These are phyloP conservation scores for Enteromius mattozi DNA, from an alignment of 2,797 vertebrate species.

Conservation along the genomic window DNA sequence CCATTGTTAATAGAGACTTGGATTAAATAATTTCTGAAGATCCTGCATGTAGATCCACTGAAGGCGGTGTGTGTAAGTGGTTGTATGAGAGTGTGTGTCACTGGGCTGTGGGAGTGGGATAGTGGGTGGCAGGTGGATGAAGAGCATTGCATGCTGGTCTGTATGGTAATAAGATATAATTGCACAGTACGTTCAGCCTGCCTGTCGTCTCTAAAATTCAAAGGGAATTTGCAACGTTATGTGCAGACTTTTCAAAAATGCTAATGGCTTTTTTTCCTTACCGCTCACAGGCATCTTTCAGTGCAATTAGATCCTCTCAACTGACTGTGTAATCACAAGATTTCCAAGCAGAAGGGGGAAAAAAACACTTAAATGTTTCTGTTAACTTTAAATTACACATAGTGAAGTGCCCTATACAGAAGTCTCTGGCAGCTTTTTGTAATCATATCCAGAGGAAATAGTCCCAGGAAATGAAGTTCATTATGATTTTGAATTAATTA, in stretches of 20 bases:
- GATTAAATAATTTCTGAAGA: constrained; percentile 33
- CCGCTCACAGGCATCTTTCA: constrained; percentile 42
- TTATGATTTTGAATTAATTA: constrained; percentile 33
- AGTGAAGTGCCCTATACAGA: constrained; percentile 10
- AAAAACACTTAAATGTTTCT: constrained; percentile 36
- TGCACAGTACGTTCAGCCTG: constrained; percentile 37
- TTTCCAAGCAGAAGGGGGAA: constrained; percentile 39
- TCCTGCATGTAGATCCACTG: constrained; percentile 2
- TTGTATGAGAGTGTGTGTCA: background rate
- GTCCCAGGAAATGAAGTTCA: constrained; percentile 18
- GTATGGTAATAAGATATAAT: constrained; percentile 59
- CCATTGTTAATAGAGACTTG: background rate
- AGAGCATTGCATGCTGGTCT: constrained; percentile 37
- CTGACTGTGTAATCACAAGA: constrained; percentile 49
- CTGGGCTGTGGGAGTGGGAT: constrained; percentile 26
- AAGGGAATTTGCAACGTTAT: constrained; percentile 58
- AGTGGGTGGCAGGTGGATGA: constrained; percentile 42
- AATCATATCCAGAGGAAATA: constrained; percentile 32
- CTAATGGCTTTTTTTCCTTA: constrained; percentile 47
- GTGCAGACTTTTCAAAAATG: constrained; percentile 58
- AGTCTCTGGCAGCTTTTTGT: constrained; percentile 28
- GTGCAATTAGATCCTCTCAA: constrained; percentile 51
- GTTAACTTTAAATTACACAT: constrained; percentile 40
- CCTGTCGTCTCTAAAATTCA: constrained; percentile 52
- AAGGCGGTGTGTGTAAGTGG: constrained; percentile 1